Percentiles rank a stretch among this genome's conserved stretches.
These are phyloP conservation scores for Oasisia sp. DNA, from an alignment of 2,888 invertebrate species.

Conservation along the genomic window DNA sequence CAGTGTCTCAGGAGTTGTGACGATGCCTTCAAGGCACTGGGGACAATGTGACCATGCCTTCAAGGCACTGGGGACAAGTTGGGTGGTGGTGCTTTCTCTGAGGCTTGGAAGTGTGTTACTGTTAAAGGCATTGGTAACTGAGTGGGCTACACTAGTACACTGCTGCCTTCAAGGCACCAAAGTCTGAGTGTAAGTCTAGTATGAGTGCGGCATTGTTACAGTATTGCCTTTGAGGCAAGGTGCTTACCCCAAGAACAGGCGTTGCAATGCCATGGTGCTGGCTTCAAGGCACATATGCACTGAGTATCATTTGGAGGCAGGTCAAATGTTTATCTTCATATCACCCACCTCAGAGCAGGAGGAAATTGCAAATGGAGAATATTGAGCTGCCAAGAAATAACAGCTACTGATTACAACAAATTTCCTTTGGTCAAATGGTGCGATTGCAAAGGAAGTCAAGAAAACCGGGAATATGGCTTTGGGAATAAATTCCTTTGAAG, in stretches of 20 bases:
- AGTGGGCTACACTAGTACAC: background rate
- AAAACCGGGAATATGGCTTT: background rate
- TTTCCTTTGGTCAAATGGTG: background rate
- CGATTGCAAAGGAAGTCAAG: background rate
- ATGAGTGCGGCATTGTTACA: too few species aligned
- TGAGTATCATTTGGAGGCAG: background rate
- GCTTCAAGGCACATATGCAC: background rate
- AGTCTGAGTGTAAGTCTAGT: background rate
- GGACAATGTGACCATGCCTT: background rate
- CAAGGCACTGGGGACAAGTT: background rate
- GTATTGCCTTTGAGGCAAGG: too few species aligned
- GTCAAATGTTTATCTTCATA: background rate
- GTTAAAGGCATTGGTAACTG: background rate
- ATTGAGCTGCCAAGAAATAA: conserved; percentile 12
- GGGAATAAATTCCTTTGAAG: too few species aligned
- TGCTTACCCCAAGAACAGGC: too few species aligned
- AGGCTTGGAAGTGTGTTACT: background rate
- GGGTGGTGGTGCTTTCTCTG: background rate
- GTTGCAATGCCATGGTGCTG: background rate
- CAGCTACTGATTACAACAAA: background rate
- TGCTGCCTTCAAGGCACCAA: background rate
- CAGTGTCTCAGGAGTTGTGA: background rate
- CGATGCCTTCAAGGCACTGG: background rate
- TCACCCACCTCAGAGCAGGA: background rate
- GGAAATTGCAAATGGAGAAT: background rate